Percentiles rank a stretch among this genome's conserved stretches.
Evolutionary conservation across 2,797 vertebrate genomes (phyloP).

Genomic region (Australoheros facetus): DNA sequence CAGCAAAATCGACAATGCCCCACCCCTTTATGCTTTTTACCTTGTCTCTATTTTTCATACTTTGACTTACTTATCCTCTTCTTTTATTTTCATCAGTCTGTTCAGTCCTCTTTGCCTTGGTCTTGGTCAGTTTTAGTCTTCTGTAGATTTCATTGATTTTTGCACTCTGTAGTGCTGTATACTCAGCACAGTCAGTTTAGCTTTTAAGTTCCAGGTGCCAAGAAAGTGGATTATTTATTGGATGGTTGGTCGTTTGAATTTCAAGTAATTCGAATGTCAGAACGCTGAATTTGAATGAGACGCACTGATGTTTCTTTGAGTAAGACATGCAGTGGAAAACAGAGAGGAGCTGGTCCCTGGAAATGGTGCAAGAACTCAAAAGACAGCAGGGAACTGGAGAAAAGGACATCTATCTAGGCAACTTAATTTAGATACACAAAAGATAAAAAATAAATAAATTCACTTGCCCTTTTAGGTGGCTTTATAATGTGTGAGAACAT

Average conservation of each 20-base stretch:
- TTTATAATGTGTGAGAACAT: conserved; percentile 46
- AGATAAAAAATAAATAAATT: not conserved
- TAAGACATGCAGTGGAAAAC: not conserved
- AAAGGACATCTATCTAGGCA: conserved; percentile 29
- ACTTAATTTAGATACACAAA: conserved; percentile 47
- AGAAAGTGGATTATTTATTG: not conserved
- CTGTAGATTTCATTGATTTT: conserved; percentile 24
- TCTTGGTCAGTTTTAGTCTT: conserved; percentile 32
- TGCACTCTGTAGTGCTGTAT: not conserved
- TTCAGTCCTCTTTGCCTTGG: conserved; percentile 22
- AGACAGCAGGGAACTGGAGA: conserved; percentile 17
- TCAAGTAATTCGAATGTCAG: conserved; percentile 1
- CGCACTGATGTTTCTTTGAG: not conserved
- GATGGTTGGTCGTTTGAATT: conserved; percentile 8
- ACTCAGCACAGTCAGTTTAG: conserved; percentile 12
- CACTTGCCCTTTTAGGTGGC: conserved; percentile 45
- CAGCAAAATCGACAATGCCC: conserved; percentile 8
- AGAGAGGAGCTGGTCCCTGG: conserved; percentile 18
- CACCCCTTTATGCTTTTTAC: conserved; percentile 14
- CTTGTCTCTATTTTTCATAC: conserved; percentile 24
- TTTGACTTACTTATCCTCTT: conserved; percentile 32
- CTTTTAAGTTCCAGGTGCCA: not conserved
- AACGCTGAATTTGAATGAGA: conserved; percentile 9
- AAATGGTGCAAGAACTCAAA: conserved; percentile 19
- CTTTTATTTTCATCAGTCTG: conserved; percentile 29